phyloP scores from a whole-genome alignment of 2,113 vertebrate genomes.

The Syngnathus scovelli region DNA sequence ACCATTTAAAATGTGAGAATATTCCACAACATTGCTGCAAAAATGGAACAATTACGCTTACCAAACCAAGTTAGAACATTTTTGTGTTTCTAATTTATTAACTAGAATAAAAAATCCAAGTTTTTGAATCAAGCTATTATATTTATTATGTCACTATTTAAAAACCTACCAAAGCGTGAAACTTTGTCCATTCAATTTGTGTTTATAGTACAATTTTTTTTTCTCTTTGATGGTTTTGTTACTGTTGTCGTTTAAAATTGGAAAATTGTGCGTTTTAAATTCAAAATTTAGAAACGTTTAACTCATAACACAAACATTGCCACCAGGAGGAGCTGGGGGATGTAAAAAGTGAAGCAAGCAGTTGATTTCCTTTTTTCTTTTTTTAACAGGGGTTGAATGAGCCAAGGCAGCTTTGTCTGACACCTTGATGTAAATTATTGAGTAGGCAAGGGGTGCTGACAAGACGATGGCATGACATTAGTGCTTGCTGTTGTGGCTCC shows the following conservation, averaged over 20 bases:
- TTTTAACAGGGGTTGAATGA: conserved; percentile 64
- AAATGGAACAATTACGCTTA: background rate
- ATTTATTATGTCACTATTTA: background rate
- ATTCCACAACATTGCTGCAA: background rate
- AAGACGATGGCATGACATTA: conserved; percentile 64
- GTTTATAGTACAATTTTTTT: background rate
- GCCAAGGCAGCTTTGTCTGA: conserved; percentile 75
- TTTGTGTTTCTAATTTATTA: no score
- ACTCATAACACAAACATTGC: conserved; percentile 61
- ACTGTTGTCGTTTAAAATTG: background rate
- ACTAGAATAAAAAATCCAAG: background rate
- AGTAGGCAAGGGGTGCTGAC: conserved; percentile 40
- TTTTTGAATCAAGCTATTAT: background rate
- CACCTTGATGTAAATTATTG: conserved; percentile 74
- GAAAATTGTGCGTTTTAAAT: no score
- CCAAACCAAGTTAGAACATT: no score
- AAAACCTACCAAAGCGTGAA: background rate
- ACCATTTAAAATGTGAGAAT: background rate
- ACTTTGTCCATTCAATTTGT: conserved; percentile 16
- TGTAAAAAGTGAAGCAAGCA: conserved; percentile 54
- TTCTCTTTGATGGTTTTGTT: background rate
- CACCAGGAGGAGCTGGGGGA: conserved; percentile 48
- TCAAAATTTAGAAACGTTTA: background rate
- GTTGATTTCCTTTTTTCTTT: conserved; percentile 29
- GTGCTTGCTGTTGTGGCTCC: conserved; percentile 68